These are phyloP conservation scores for Epinephelus malabaricus DNA, from an alignment of 2,797 vertebrate genomes.

Conservation along the genomic window DNA sequence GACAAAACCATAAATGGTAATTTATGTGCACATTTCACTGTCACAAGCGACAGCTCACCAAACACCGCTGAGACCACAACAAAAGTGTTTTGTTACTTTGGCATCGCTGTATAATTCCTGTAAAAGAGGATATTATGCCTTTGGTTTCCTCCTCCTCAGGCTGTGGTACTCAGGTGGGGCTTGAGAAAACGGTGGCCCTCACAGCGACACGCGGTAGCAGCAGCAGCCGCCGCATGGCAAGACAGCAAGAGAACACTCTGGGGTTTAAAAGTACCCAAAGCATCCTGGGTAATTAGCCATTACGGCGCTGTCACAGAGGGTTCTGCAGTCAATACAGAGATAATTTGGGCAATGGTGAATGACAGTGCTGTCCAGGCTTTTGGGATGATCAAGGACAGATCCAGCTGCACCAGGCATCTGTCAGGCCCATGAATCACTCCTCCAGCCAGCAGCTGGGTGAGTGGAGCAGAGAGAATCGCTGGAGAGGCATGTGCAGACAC, in stretches of 20 bases:
- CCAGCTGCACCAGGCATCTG: slow-evolving; percentile 99
- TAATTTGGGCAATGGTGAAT: slow-evolving; percentile 99
- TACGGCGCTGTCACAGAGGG: slow-evolving; percentile 98
- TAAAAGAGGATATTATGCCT: slow-evolving; percentile 65
- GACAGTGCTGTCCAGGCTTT: slow-evolving; percentile 99
- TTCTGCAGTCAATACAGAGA: slow-evolving; percentile 99
- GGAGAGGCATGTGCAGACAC: slow-evolving; percentile 86
- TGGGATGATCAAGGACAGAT: slow-evolving; percentile 99
- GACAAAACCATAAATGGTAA: slow-evolving; percentile 79
- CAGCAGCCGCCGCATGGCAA: slow-evolving; percentile 71
- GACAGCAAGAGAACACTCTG: slow-evolving; percentile 85
- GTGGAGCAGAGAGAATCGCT: slow-evolving; percentile 92
- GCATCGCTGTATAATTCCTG: slow-evolving; percentile 71
- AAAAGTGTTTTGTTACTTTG: slow-evolving; percentile 67
- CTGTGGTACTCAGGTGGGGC: slow-evolving; percentile 76
- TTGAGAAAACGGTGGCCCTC: slow-evolving; percentile 74
- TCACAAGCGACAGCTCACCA: slow-evolving; percentile 66
- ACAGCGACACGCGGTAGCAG: slow-evolving; percentile 61
- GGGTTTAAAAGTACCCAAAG: slow-evolving; percentile 96
- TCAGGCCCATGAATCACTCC: slow-evolving; percentile 99
- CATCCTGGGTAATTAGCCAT: slow-evolving; percentile 99
- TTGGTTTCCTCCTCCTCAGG: slow-evolving; percentile 61
- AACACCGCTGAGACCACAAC: slow-evolving; percentile 63
- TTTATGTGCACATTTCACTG: slow-evolving; percentile 74
- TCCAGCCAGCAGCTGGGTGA: slow-evolving; percentile 95